Evolutionary conservation across 1,140 invertebrate genomes (phyloP), one percentile per base, ranked within the genome.

Genomic region (Papilio machaon): DNA sequence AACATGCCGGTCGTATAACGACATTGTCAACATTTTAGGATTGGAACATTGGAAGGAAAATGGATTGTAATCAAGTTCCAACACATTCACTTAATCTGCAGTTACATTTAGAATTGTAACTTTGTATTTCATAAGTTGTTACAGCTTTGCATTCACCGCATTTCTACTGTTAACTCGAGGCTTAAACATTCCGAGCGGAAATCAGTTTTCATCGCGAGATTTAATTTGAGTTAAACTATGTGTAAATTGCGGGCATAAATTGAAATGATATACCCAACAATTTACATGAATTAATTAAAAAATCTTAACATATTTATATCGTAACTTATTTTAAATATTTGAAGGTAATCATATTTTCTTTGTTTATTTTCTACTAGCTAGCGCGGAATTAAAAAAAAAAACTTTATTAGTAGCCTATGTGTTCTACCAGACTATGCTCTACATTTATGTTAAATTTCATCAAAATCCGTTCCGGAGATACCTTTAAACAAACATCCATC

Each of bases 61-160:
- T 35, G 38, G 64, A 70, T 70, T 70, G 64, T 70, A 15, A 70
- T 70, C 64, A 30, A 17, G 23, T 70, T 70, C 11, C 11, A 70
- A 70, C 64, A 70, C 64, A 70, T 70, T 70, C 64, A 70, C 4
- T 70, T 70, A 15, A 70, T 38, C 64, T 70, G 64, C 64, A 70
- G 35, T 70, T 64, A 64, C 58, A 19, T 70, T 70, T 70, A 70
- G 30, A 70, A 70, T 70, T 70, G 64, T 70, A 35, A 70, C 64
- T 35, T 70, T 70, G 64, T 70, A 70, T 70, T 70, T 70, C 30
- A 35, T 70, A 38, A 64, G 60, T 64, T 64, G 60, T 64, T 64
- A 2, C 30, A 17, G 64, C 30, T 70, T 70, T 70, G 64, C 64
- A 70, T 35, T 35, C 13, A 35, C 23, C 30, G 30, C 30, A 35